Base-by-base conservation (phyloP, 2,888 invertebrate genomes). In the Callyntrura sp. region DNA sequence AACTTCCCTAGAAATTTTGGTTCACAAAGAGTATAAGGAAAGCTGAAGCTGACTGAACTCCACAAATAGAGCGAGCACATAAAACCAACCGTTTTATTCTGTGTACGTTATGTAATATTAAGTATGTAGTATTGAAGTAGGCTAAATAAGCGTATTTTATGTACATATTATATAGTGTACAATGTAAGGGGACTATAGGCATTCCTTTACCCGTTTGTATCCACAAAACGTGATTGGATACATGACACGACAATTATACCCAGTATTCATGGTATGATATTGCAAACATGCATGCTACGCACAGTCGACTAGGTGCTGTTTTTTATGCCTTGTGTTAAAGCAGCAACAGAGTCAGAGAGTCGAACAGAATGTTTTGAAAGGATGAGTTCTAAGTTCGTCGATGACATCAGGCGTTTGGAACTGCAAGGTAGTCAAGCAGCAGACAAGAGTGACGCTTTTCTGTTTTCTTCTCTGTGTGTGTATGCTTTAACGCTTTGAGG, bases 381-480 rank as follows among this genome's bases (percentile, higher is more conserved):
- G 55, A 43, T 51, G 68, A 68, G 81, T 91, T 92, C 91, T 92
- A 91, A 92, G 65, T 91, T 90, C 35, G 92, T 92, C 91, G 92
- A 92, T 92, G 92, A 92, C 91, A 91, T 92, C 92, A 92, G 91
- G 73, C 88, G 81, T 85, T 91, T 90, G 91, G 92, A 92, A 92
- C 91, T 92, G 83, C 83, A 89, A 76, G 85, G 88, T 73, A 85
- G 85, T 35, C 60, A 81, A 28, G 70, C 23, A 60, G 43, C 11
- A 78, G 51, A 78, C 48, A 25, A 43, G 43, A 70, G 23, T 8
- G 76, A 78, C 23, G n/a, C 62, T 60, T 60, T 60, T 68, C 11
- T n/a, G 35, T 2, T n/a, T n/a, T n/a, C n/a, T n/a, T n/a, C n/a
- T n/a, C n/a, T n/a, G n/a, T n/a, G n/a, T n/a, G n/a, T n/a, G n/a